Evolutionary conservation across 2,888 invertebrate genomes (phyloP).

Genomic region (Antheraea assamensis): DNA sequence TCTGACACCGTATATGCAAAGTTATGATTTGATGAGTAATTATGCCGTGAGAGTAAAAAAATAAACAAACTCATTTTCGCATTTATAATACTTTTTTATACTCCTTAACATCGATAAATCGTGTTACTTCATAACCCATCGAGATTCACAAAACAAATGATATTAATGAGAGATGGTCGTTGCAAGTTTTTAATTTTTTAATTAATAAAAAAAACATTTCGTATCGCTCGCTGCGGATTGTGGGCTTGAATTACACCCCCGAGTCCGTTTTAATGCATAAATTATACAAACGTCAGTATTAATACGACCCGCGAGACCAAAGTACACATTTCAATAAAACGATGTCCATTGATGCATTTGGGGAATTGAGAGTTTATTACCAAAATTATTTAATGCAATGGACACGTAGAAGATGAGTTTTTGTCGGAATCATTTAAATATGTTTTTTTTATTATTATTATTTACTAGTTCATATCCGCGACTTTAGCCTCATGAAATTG

Average conservation of each 20-base stretch:
- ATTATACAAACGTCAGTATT: conserved; percentile 64
- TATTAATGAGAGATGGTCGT: not conserved
- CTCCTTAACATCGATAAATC: no score
- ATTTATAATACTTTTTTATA: no score
- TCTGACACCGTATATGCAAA: no score
- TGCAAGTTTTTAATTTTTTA: not conserved
- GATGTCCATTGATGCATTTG: not conserved
- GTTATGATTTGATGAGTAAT: no score
- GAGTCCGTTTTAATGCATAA: conserved; percentile 64
- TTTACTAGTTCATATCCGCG: no score
- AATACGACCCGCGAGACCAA: conserved; percentile 52
- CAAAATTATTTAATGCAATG: not conserved
- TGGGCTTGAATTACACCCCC: conserved; percentile 26
- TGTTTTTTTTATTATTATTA: not conserved
- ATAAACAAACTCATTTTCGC: no score
- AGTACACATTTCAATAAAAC: conserved; percentile 63
- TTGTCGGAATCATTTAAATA: not conserved
- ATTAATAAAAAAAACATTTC: not conserved
- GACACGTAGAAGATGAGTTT: not conserved
- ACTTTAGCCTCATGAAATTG: no score
- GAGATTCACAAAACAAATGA: not conserved
- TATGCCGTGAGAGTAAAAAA: no score
- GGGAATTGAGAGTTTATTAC: not conserved
- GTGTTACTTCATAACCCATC: not conserved
- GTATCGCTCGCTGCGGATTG: not conserved